phyloP scores from a whole-genome alignment of 2,888 invertebrate genomes.

The Sarcophaga variegata region DNA sequence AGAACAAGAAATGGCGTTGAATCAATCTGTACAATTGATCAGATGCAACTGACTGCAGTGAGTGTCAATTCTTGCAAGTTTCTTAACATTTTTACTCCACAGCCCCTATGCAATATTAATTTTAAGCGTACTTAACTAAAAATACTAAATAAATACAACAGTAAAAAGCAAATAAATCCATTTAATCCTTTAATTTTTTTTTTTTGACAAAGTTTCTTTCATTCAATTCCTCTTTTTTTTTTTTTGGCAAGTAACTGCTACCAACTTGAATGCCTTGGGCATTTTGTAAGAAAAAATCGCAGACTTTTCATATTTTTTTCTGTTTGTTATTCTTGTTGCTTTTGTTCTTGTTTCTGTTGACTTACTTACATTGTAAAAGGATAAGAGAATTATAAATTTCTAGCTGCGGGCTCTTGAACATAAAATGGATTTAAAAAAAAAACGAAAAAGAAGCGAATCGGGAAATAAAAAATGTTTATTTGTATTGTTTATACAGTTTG shows the following conservation, averaged over 20 bases:
- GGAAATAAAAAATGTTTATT: background rate
- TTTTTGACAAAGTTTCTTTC: conserved; percentile 9
- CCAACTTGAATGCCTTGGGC: conserved; percentile 61
- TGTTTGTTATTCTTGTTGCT: conserved; percentile 12
- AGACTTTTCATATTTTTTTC: conserved; percentile 55
- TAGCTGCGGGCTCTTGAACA: conserved; percentile 57
- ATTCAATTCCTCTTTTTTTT: background rate
- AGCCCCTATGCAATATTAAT: background rate
- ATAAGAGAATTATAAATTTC: conserved; percentile 65
- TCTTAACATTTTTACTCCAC: too few species aligned
- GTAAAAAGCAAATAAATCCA: conserved; percentile 37
- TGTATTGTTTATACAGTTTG: conserved; percentile 43
- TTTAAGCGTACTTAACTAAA: background rate
- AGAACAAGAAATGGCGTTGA: too few species aligned
- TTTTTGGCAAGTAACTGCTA: conserved; percentile 47
- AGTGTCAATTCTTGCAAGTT: too few species aligned
- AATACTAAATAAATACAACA: conserved; percentile 44
- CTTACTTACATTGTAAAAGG: conserved; percentile 62
- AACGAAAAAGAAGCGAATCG: conserved; percentile 3
- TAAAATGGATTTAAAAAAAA: conserved; percentile 62
- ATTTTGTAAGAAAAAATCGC: conserved; percentile 55
- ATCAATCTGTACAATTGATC: too few species aligned
- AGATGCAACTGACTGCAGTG: too few species aligned
- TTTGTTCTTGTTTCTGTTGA: conserved; percentile 48
- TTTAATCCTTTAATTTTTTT: conserved; percentile 71